Base-by-base conservation (phyloP, 2,888 invertebrate species). In the Ferrisia virgata region DNA sequence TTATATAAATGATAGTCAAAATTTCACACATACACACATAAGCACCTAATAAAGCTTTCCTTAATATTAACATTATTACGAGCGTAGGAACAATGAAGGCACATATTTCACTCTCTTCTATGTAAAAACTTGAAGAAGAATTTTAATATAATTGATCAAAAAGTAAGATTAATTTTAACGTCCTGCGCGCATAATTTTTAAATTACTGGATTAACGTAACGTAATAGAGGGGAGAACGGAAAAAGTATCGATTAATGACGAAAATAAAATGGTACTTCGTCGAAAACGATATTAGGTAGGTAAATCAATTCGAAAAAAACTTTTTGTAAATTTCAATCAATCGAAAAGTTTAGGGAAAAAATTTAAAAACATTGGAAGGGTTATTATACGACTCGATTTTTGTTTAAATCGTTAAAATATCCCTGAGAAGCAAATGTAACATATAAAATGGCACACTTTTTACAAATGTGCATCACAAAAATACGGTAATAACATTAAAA, bases 401-500 rank as follows among this genome's bases (percentile, higher is more conserved):
- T 76, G 33, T 76, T 76, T 76, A 76, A n/a, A 76, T 76, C 72
- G 72, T 76, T 76, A 76, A 53, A 76, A 76, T 76, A 76, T 76
- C 72, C 72, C 72, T 76, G 72, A 76, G 72, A 76, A 76, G 72
- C 72, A 28, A 76, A 76, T 76, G 72, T 76, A 76, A 76, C 72
- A 36, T 76, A 76, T 36, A 76, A 76, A 76, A 76, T 76, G 72
- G 72, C 72, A 76, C 72, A 76, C 72, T 76, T 76, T 76, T 33
- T 76, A 76, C 72, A 76, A 36, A 76, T 76, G 72, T 76, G 72
- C 72, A 76, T 76, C 72, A 76, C 72, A 76, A 76, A 76, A 76
- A 76, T 15, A 69, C 69, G 69, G 69, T 69, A 69, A 69, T 31
- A 76, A 76, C 28, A 31, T n/a, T n/a, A n/a, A n/a, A n/a, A n/a